These are phyloP conservation scores for Sander lucioperca DNA, from an alignment of 2,113 vertebrate species.

Conservation along the genomic window DNA sequence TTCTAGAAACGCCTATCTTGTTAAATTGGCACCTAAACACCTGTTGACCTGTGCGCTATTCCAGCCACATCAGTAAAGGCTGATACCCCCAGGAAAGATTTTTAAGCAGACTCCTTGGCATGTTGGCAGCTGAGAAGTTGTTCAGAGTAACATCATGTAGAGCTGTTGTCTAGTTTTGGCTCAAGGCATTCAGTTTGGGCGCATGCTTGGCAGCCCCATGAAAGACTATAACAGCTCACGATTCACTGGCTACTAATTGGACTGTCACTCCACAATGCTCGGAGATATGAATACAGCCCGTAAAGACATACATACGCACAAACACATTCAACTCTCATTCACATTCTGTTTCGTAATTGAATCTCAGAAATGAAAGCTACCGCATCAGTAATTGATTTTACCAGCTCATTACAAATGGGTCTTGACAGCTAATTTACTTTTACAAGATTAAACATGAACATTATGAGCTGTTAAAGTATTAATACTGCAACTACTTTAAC, in stretches of 20 bases:
- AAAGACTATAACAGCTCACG: slow-evolving; percentile 76
- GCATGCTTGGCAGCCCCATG: slow-evolving; percentile 63
- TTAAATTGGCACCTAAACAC: slow-evolving; percentile 66
- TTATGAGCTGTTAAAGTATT: slow-evolving; percentile 63
- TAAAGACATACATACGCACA: slow-evolving; percentile 61
- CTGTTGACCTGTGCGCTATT: slow-evolving; percentile 65
- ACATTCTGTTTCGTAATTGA: slow-evolving; percentile 55
- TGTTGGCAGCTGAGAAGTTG: slow-evolving; percentile 56
- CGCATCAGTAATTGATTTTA: slow-evolving; percentile 76
- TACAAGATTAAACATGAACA: slow-evolving; percentile 73
- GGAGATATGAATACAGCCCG: slow-evolving; percentile 66
- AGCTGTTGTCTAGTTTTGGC: slow-evolving; percentile 65
- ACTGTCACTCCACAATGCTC: slow-evolving; percentile 75
- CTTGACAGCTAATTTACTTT: slow-evolving; percentile 71
- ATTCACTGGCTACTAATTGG: slow-evolving; percentile 84
- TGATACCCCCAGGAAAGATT: slow-evolving; percentile 30
- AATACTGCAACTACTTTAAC: slow-evolving; percentile 42
- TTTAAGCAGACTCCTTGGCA: slow-evolving; percentile 45
- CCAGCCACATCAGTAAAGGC: slow-evolving; percentile 36
- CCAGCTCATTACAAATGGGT: slow-evolving; percentile 65
- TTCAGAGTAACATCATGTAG: slow-evolving; percentile 55
- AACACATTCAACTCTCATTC: slow-evolving; percentile 45
- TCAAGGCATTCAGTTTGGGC: slow-evolving; percentile 50
- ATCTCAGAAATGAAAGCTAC: slow-evolving; percentile 62
- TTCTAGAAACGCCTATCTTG: slow-evolving; percentile 42